Evolutionary conservation across 2,888 invertebrate species (phyloP), one percentile per base, ranked within the genome.

Genomic region (Andricus quercusramuli): DNA sequence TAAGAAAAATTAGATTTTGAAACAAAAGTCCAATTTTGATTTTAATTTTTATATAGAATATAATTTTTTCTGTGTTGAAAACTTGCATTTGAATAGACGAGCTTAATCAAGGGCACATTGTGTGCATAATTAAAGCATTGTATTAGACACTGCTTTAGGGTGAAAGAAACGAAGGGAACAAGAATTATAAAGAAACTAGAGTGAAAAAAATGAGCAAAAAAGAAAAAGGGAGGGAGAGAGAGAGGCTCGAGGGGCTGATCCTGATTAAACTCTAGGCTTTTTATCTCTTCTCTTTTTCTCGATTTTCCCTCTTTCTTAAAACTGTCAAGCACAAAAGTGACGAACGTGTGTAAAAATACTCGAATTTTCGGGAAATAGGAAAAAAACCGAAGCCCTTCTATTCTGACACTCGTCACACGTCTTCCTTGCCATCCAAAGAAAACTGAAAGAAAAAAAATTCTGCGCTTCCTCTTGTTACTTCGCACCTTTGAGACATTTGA

Each of bases 231-330:
- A 77, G 59, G 47, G 77, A 78, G 81, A 67, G 64, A 67, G 64
- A 82, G 70, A 68, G 44, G 77, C 86, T 86, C 77, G 82, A 79
- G 87, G 85, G 85, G 83, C 86, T 87, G 87, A 89, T 90, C 86
- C 84, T 88, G 90, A 90, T 91, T 90, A 90, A 90, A 89, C 89
- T 84, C 85, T 83, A 79, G 80, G 83, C 81, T 76, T 82, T 82
- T 80, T 78, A 79, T 65, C 79, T 82, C 66, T 81, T 78, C 37
- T 37, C 77, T 74, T 76, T 79, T 47, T 77, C 51, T 68, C 77
- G 78, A 67, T 78, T 83, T 79, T 79, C 44, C 67, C 78, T 25
- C 79, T 78, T 78, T 59, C 64, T 78, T 78, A 51, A 51, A 62
- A 41, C 62, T 77, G 74, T 74, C 74, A 74, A 74, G 56, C n/a